phyloP scores from a whole-genome alignment of 2,113 vertebrate species.

The Chionis minor region DNA sequence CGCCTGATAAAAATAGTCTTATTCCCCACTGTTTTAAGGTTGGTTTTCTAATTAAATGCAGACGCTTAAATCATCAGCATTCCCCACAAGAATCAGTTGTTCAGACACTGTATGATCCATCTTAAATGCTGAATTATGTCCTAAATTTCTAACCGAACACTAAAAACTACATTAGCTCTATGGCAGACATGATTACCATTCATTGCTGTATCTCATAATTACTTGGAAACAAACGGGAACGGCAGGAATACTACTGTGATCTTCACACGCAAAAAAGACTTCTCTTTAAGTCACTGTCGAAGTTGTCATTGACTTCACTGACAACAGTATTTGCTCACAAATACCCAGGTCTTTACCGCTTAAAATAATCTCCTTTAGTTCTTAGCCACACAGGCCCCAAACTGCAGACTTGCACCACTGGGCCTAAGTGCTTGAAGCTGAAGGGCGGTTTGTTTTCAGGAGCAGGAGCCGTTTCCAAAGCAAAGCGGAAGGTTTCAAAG shows the following conservation, averaged over 20 bases:
- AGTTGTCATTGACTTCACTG: not conserved
- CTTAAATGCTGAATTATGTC: not conserved
- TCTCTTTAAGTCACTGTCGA: not conserved
- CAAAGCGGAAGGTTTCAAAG: not conserved
- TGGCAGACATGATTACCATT: not conserved
- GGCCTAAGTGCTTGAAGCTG: not conserved
- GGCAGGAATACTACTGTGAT: not conserved
- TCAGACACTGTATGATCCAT: not conserved
- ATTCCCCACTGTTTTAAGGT: not conserved
- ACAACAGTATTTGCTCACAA: not conserved
- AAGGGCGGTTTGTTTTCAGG: rapidly evolving
- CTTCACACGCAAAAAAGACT: not conserved
- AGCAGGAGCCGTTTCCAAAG: not conserved
- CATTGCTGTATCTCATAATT: not conserved
- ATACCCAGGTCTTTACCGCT: not conserved
- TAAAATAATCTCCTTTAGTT: conserved; percentile 38
- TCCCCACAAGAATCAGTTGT: not conserved
- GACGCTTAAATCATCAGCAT: not conserved
- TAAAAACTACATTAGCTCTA: not conserved
- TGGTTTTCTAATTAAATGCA: conserved; percentile 37
- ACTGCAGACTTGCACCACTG: not conserved
- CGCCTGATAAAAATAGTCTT: not conserved
- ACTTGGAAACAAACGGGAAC: not conserved
- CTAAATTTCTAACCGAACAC: not conserved
- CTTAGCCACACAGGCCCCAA: not conserved